These are phyloP conservation scores for Brenthis hecate DNA, from an alignment of 2,888 invertebrate genomes.

Conservation along the genomic window DNA sequence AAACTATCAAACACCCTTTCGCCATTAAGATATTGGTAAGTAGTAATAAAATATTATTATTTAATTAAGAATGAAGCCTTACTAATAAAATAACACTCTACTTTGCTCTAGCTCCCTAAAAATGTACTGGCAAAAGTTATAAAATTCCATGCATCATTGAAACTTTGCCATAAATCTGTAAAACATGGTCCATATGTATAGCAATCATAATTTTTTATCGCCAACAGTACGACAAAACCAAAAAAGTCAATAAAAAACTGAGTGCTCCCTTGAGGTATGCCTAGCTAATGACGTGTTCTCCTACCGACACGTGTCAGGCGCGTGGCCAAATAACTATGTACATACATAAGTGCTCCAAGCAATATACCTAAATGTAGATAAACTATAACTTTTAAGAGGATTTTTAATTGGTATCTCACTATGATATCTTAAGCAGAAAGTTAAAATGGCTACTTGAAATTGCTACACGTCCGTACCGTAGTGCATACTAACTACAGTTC, in stretches of 20 bases:
- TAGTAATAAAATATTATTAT: too few species aligned
- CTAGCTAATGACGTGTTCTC: slow-evolving; percentile 75
- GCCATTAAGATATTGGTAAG: too few species aligned
- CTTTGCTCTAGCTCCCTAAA: too few species aligned
- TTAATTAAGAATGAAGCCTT: too few species aligned
- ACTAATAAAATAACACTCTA: too few species aligned
- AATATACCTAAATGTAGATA: slow-evolving; percentile 9
- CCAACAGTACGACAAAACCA: slow-evolving; percentile 34
- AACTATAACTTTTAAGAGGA: slow-evolving; percentile 28
- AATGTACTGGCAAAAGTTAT: too few species aligned
- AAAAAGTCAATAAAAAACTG: slow-evolving; percentile 48
- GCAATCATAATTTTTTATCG: slow-evolving; percentile 13
- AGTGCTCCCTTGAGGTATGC: slow-evolving; percentile 60
- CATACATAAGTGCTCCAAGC: slow-evolving; percentile 15
- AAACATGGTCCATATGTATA: too few species aligned
- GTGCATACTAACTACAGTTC: neutral
- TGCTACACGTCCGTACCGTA: neutral
- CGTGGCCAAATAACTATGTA: slow-evolving; percentile 60
- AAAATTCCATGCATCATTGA: too few species aligned
- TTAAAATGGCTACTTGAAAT: slow-evolving; percentile 14
- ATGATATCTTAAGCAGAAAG: slow-evolving; percentile 24
- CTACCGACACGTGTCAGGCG: slow-evolving; percentile 67
- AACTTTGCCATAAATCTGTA: too few species aligned
- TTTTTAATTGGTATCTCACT: slow-evolving; percentile 30
- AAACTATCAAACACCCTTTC: too few species aligned